phyloP scores from a whole-genome alignment of 1,140 invertebrate genomes.

The Oedothorax gibbosus region DNA sequence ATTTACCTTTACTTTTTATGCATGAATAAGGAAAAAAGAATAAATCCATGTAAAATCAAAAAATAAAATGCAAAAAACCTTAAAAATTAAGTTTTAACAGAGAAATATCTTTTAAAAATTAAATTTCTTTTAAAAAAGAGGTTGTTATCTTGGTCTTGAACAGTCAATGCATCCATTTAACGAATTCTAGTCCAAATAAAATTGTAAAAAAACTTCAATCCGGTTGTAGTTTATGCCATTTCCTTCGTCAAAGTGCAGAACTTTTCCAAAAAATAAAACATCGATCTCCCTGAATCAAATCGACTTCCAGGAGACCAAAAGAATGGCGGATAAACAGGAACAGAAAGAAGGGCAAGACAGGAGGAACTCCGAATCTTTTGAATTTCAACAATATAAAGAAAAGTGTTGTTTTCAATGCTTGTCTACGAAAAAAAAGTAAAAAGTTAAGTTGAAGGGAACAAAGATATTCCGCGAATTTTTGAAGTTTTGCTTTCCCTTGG shows the following conservation, averaged over 20 bases:
- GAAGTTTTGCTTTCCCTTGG: constrained; percentile 11
- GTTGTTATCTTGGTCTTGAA: no score
- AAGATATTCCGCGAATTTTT: constrained; percentile 28
- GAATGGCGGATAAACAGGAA: constrained; percentile 33
- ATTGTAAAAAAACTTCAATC: constrained; percentile 8
- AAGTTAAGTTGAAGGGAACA: constrained; percentile 27
- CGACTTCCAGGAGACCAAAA: constrained; percentile 38
- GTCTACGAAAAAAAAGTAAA: constrained; percentile 11
- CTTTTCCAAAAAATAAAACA: constrained; percentile 30
- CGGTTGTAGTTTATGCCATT: constrained; percentile 50
- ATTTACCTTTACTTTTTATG: no score
- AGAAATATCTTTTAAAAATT: no score
- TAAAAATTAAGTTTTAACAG: no score
- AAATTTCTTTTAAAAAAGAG: no score
- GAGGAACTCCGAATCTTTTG: constrained; percentile 32
- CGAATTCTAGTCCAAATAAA: not conserved
- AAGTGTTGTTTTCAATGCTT: constrained; percentile 54
- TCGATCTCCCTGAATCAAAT: constrained; percentile 45
- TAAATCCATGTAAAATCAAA: no score
- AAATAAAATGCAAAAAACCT: no score
- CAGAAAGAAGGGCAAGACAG: constrained; percentile 3
- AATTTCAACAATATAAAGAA: constrained; percentile 54
- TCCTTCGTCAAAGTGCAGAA: constrained; percentile 39
- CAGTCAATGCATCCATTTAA: no score
- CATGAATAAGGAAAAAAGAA: no score